These are phyloP conservation scores for Trigoniulus corallinus DNA, from an alignment of 1,140 invertebrate genomes.

Conservation along the genomic window DNA sequence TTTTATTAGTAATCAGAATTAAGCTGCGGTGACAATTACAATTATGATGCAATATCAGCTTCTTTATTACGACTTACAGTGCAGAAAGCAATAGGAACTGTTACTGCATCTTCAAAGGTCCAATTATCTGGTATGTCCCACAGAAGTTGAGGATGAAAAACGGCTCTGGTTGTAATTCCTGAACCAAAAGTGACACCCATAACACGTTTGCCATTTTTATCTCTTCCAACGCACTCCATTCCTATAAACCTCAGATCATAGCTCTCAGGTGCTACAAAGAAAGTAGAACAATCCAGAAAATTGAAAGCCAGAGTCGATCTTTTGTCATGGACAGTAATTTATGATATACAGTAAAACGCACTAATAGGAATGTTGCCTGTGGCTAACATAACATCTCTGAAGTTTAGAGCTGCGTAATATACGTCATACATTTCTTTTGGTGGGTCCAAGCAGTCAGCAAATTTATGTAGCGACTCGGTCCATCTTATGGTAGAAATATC, in stretches of 20 bases:
- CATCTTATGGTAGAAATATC: constrained; percentile 82
- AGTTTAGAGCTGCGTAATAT: constrained; percentile 87
- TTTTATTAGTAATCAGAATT: background rate
- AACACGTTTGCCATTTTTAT: constrained; percentile 52
- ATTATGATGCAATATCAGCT: too few species aligned
- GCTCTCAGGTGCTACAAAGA: too few species aligned
- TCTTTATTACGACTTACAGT: too few species aligned
- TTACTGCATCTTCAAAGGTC: constrained; percentile 78
- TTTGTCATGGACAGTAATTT: background rate
- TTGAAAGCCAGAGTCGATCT: constrained; percentile 8
- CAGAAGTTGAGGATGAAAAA: constrained; percentile 64
- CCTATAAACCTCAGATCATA: constrained; percentile 82
- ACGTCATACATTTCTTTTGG: constrained; percentile 64
- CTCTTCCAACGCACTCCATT: constrained; percentile 77
- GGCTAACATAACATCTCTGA: constrained; percentile 93
- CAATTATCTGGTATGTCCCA: constrained; percentile 80
- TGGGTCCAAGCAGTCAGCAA: constrained; percentile 23
- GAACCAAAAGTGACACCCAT: constrained; percentile 85
- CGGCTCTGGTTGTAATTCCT: constrained; percentile 72
- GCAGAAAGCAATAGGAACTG: constrained; percentile 84
- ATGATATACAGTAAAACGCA: constrained; percentile 58
- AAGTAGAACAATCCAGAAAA: too few species aligned
- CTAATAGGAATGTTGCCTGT: constrained; percentile 89
- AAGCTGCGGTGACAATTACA: background rate
- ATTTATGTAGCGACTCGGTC: constrained; percentile 67